Evolutionary conservation across 2,888 invertebrate genomes (phyloP).

Genomic region (Drosophila cognata): DNA sequence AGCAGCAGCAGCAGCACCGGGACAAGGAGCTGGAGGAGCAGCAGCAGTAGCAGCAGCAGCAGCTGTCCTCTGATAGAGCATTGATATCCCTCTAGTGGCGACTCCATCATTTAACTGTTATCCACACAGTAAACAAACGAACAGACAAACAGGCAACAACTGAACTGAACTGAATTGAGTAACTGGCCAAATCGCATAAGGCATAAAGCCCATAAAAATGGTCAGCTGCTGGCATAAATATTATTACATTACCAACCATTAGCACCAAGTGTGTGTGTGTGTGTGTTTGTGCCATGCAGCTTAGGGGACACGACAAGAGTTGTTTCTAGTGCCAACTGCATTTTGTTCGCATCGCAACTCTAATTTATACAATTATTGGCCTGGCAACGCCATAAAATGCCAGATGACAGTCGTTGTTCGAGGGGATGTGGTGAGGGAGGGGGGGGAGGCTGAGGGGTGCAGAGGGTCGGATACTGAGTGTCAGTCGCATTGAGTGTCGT

Average conservation of each 20-base stretch:
- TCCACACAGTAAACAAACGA: conserved; percentile 39
- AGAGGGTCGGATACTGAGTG: conserved; percentile 19
- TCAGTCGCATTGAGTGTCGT: conserved; percentile 70
- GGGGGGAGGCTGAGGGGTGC: not conserved
- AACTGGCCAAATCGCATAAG: conserved; percentile 73
- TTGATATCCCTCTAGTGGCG: conserved; percentile 37
- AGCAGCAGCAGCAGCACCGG: not conserved
- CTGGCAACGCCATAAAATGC: conserved; percentile 57
- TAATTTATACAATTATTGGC: conserved; percentile 75
- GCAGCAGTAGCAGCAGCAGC: conserved; percentile 18
- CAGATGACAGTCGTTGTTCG: conserved; percentile 44
- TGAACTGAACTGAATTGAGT: conserved; percentile 65
- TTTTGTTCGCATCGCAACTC: conserved; percentile 63
- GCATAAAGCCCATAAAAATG: conserved; percentile 70
- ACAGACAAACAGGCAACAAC: conserved; percentile 7
- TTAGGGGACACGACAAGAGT: conserved; percentile 19
- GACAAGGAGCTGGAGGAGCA: not conserved
- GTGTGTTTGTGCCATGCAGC: conserved; percentile 7
- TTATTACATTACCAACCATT: conserved; percentile 76
- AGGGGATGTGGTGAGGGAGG: not conserved
- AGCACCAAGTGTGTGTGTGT: conserved; percentile 5
- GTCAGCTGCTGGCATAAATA: conserved; percentile 71
- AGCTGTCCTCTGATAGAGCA: conserved; percentile 48
- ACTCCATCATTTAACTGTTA: conserved; percentile 64
- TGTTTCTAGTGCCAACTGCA: conserved; percentile 44